Evolutionary conservation across 2,113 vertebrate species (phyloP).

Genomic region (Tragelaphus buxtoni): DNA sequence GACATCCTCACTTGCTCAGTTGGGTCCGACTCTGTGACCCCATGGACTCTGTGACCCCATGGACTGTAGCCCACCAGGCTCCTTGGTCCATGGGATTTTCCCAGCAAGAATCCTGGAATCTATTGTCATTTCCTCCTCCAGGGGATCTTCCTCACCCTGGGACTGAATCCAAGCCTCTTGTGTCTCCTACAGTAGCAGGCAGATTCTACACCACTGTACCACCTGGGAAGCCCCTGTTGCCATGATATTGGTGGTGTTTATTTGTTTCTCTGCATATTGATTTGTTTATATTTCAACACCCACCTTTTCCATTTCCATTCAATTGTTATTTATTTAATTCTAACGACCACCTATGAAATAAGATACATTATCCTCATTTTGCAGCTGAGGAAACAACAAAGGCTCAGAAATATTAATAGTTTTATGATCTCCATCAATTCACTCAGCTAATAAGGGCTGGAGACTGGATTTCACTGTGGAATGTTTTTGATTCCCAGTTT

Average conservation of each 20-base stretch:
- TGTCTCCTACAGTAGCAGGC: background rate
- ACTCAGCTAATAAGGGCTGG: background rate
- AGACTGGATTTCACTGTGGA: background rate
- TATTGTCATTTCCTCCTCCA: background rate
- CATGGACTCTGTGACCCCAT: background rate
- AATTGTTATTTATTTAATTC: background rate
- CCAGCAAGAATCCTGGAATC: background rate
- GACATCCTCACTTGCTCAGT: background rate
- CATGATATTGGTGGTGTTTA: background rate
- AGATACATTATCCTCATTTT: background rate
- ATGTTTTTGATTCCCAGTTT: background rate
- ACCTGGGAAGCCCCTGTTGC: background rate
- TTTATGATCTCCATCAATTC: background rate
- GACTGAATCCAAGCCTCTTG: background rate
- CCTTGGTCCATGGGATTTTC: background rate
- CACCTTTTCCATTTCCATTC: background rate
- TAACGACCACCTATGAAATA: background rate
- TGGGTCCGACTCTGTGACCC: background rate
- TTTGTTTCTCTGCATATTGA: background rate
- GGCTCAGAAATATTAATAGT: background rate
- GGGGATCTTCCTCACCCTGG: background rate
- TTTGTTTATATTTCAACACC: background rate
- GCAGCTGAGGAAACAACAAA: background rate
- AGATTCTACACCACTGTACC: background rate
- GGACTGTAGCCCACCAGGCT: background rate